Percentiles rank a stretch among this genome's conserved stretches.
Conservation (phyloP, 2,113 vertebrate species). For the Blennius ocellaris region DNA sequence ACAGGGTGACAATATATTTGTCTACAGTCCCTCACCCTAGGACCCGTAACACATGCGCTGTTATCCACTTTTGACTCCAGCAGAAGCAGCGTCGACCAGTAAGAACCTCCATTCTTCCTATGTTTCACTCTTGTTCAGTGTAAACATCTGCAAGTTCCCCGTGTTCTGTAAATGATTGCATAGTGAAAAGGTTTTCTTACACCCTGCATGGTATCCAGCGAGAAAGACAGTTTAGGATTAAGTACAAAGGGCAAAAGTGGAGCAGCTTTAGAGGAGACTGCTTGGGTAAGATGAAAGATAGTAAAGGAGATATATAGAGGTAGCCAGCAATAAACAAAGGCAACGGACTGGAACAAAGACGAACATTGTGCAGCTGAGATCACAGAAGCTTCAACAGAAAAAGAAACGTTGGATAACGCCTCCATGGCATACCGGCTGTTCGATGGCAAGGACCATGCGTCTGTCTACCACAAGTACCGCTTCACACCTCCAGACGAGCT, state of each 20-base stretch:
- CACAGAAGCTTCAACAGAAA: background rate
- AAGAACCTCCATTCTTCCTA: background rate
- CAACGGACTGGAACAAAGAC: background rate
- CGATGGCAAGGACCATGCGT: slow-evolving; percentile 82
- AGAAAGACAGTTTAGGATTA: too few species aligned
- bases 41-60: too few species aligned
- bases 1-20: too few species aligned
- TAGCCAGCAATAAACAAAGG: background rate
- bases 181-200: background rate
- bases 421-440: slow-evolving; percentile 84
- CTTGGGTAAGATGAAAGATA: background rate
- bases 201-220: too few species aligned
- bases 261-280: background rate
- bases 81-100: background rate
- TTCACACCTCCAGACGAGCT: slow-evolving; percentile 77
- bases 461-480: slow-evolving; percentile 85
- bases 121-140: background rate
- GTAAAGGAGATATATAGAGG: background rate
- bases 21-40: too few species aligned
- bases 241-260: background rate
- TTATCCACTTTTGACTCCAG: too few species aligned
- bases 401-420: background rate
- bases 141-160: background rate
- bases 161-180: background rate
- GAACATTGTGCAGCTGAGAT: background rate